A percentile compares a stretch with the other conserved stretches of the same genome.
Evolutionary conservation across 2,888 invertebrate genomes (phyloP).

Genomic region (Thumatha senex): DNA sequence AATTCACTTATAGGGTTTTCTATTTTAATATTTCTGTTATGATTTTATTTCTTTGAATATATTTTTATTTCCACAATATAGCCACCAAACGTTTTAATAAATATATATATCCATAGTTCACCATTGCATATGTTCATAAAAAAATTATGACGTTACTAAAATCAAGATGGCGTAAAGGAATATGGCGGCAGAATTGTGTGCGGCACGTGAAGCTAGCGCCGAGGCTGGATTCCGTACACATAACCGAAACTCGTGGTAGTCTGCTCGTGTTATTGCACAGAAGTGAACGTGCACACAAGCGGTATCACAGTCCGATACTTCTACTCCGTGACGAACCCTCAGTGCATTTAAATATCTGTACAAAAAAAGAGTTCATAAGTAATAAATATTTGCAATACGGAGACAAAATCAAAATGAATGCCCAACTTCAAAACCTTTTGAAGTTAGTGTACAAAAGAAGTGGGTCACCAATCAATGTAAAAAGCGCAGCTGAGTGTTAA

Average conservation of each 20-base stretch:
- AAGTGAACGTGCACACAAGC: conserved; percentile 92
- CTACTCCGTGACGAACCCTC: conserved; percentile 85
- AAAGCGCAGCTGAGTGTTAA: conserved; percentile 2
- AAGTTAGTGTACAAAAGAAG: conserved; percentile 1
- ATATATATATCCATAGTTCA: no score
- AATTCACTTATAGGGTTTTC: no score
- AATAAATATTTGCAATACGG: background rate
- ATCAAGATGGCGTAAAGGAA: conserved; percentile 72
- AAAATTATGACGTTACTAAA: conserved; percentile 54
- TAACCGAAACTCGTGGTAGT: conserved; percentile 90
- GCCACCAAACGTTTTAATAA: no score
- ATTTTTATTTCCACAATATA: no score
- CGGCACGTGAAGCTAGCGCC: conserved; percentile 86
- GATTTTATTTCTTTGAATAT: no score
- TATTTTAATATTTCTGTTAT: no score
- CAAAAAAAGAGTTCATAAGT: background rate
- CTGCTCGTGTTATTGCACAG: conserved; percentile 94
- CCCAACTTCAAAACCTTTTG: background rate
- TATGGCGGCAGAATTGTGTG: conserved; percentile 69
- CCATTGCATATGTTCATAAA: no score
- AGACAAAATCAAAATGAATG: background rate
- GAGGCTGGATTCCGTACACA: conserved; percentile 92
- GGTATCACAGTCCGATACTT: conserved; percentile 85
- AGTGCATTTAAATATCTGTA: conserved; percentile 90
- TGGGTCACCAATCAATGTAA: conserved; percentile 8